A percentile compares a stretch with the other conserved stretches of the same genome.
These are phyloP conservation scores for Hylia prasina DNA, from an alignment of 2,113 vertebrate species.

Conservation along the genomic window DNA sequence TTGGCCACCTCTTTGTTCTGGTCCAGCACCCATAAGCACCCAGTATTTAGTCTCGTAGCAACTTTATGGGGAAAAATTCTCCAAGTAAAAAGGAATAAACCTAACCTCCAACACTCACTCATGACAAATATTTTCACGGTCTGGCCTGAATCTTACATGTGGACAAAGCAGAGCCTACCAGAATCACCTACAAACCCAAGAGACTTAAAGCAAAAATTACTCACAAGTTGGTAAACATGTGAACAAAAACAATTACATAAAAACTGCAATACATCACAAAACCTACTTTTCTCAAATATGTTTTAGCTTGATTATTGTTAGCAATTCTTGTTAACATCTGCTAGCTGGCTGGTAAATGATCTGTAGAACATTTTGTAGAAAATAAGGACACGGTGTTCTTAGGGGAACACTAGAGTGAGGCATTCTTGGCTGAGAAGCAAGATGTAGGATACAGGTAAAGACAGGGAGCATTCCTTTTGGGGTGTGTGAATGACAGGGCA, in stretches of 20 bases:
- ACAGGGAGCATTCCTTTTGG: neutral
- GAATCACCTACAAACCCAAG: neutral
- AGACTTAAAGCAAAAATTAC: neutral
- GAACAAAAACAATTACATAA: neutral
- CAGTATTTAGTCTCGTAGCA: too few relatives aligned
- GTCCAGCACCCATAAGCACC: too few relatives aligned
- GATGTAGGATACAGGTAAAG: neutral
- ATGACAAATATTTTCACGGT: neutral
- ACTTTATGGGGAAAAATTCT: too few relatives aligned
- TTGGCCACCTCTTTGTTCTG: too few relatives aligned
- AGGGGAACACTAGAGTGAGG: neutral
- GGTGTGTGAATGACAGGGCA: neutral
- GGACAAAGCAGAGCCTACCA: neutral
- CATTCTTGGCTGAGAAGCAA: neutral
- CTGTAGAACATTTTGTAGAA: neutral
- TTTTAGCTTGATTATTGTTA: constrained; percentile 33
- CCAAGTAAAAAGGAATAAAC: too few relatives aligned
- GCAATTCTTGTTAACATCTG: neutral
- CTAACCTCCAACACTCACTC: too few relatives aligned
- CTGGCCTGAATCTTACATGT: neutral
- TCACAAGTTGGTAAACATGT: neutral
- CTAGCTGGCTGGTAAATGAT: neutral
- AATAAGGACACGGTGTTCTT: neutral
- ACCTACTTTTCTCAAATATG: neutral
- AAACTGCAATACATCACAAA: neutral